Base-by-base conservation (phyloP, 2,888 invertebrate genomes). In the Trissolcus brochymenae region DNA sequence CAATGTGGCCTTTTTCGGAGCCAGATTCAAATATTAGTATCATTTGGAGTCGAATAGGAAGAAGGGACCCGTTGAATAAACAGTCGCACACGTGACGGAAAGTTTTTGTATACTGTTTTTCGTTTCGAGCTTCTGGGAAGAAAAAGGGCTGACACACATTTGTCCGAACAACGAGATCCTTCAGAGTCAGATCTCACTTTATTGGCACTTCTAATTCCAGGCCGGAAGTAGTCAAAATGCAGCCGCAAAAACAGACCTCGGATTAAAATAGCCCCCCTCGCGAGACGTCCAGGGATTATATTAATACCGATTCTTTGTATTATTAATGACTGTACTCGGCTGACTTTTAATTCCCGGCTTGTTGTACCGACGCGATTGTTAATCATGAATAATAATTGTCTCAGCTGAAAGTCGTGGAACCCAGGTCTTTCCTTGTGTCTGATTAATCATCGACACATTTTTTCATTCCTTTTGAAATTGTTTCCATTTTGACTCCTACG, bases 191-290 rank as follows among this genome's bases (percentile, higher is more conserved):
- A 60, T 54, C 72, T 75, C 53, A 81, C 82, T 86, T 86, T 86
- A 86, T 87, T 86, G 84, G 84, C 84, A 83, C 82, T 85, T 87
- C 87, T 87, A 87, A 87, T 87, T 87, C 81, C 82, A 83, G 83
- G 83, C 82, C 87, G 87, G 87, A 87, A 87, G 85, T 84, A 84
- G 83, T 82, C 84, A 82, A 83, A 84, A 84, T 81, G 82, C 83
- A 83, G 81, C 81, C 81, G 83, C 80, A 83, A 86, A 84, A 86
- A 85, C 85, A 83, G 84, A 82, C 82, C 82, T 82, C 81, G 61
- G 84, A 86, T 86, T 82, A 84, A 86, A 86, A 84, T 83, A 79
- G 76, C 41, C 75, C 68, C 56, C 65, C 57, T 60, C 46, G 14
- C 14, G 40, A 54, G 56, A 40, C 25, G 25, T 61, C 2, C 14